Percentiles rank a stretch among this genome's conserved stretches.
These are phyloP conservation scores for Zaprionus bogoriensis DNA, from an alignment of 2,888 invertebrate species.

Conservation along the genomic window DNA sequence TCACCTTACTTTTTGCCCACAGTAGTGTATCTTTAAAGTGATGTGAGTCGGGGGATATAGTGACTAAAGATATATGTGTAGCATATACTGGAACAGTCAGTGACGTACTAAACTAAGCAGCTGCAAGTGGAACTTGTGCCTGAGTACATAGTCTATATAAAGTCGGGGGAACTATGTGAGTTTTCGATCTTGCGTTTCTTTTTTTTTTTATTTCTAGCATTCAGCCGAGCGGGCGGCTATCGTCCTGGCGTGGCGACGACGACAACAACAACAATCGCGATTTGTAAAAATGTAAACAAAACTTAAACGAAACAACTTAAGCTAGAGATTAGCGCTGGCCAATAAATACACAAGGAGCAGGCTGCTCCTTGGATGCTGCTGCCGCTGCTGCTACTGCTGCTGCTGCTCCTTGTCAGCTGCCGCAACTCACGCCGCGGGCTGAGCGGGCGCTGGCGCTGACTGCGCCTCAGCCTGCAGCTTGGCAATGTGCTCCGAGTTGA, in stretches of 20 bases:
- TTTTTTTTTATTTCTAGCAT: background rate
- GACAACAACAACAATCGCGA: slow-evolving; percentile 24
- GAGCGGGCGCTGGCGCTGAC: slow-evolving; percentile 39
- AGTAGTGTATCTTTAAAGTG: too few relatives aligned
- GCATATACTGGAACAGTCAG: too few relatives aligned
- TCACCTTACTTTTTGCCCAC: too few relatives aligned
- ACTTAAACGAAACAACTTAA: slow-evolving; percentile 64
- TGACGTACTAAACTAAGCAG: too few relatives aligned
- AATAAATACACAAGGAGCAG: slow-evolving; percentile 30
- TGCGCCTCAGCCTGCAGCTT: slow-evolving; percentile 20
- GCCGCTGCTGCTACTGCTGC: background rate
- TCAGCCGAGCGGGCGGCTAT: background rate
- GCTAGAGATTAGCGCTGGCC: slow-evolving; percentile 37
- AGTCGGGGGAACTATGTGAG: too few relatives aligned
- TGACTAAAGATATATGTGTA: too few relatives aligned
- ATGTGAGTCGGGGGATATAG: too few relatives aligned
- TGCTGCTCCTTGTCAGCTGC: background rate
- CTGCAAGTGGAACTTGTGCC: too few relatives aligned
- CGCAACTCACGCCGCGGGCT: slow-evolving; percentile 14
- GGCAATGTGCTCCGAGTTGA: slow-evolving; percentile 90
- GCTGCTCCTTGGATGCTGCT: background rate
- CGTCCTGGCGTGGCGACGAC: background rate
- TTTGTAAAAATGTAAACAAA: slow-evolving; percentile 45
- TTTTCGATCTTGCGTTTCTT: background rate
- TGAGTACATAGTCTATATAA: too few relatives aligned